Percentiles rank a stretch among this genome's conserved stretches.
These are phyloP conservation scores for Pseudomyrmex sp. DNA, from an alignment of 1,140 invertebrate genomes.

Conservation along the genomic window DNA sequence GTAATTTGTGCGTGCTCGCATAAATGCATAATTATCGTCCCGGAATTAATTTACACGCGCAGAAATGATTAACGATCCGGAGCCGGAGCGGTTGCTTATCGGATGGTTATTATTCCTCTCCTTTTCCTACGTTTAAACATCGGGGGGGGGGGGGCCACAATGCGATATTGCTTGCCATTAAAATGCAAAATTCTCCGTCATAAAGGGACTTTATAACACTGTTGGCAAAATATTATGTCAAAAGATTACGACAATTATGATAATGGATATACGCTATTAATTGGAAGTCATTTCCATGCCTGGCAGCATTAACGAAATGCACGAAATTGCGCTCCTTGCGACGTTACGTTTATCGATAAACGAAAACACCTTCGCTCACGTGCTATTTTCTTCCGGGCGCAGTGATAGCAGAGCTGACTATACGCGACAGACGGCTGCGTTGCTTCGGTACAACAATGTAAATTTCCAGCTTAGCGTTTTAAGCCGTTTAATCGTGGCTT, in stretches of 20 bases:
- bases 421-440: constrained; percentile 34
- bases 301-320: too few species aligned
- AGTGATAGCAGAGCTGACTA: constrained; percentile 10
- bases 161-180: not conserved
- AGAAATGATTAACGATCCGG: constrained; percentile 78
- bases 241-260: not conserved
- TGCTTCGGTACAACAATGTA: constrained; percentile 58
- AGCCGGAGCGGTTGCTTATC: constrained; percentile 50
- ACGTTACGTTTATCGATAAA: not conserved
- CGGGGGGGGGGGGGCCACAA: constrained; percentile 8
- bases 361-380: not conserved
- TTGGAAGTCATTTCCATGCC: not conserved
- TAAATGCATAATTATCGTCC: constrained; percentile 82
- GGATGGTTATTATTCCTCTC: constrained; percentile 56
- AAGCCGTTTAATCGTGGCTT: constrained; percentile 68
- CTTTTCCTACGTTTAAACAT: constrained; percentile 47
- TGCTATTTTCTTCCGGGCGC: constrained; percentile 20
- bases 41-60: constrained; percentile 80
- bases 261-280: not conserved
- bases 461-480: constrained; percentile 69
- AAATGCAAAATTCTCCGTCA: not conserved
- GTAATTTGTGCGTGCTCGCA: constrained; percentile 81
- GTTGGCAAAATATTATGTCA: too few species aligned
- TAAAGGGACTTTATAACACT: too few species aligned
- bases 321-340: not conserved